These are phyloP conservation scores for Gastrophryne carolinensis DNA, from an alignment of 2,797 vertebrate species.

Conservation along the genomic window DNA sequence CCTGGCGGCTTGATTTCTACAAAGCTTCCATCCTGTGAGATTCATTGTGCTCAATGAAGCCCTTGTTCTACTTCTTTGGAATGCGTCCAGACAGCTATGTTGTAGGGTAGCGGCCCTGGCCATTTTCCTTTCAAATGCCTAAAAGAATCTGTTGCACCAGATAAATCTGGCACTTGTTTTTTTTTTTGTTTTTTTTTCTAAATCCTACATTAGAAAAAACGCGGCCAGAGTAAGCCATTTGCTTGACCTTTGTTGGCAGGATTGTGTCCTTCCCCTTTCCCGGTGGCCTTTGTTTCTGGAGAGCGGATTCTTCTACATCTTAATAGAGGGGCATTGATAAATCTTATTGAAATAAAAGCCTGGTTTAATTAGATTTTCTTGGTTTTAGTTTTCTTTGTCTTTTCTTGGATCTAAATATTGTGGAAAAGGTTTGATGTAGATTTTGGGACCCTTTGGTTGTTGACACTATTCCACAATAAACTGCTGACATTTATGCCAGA, in stretches of 20 bases:
- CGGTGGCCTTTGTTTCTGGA: background rate
- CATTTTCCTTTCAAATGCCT: slow-evolving; percentile 21
- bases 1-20: slow-evolving; percentile 9
- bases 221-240: background rate
- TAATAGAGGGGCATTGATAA: background rate
- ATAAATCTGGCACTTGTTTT: slow-evolving; percentile 12
- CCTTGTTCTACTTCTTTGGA: slow-evolving; percentile 20
- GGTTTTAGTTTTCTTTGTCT: background rate
- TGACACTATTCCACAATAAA: no score
- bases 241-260: background rate
- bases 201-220: background rate
- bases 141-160: slow-evolving; percentile 13
- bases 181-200: no score
- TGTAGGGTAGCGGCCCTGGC: background rate
- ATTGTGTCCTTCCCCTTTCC: background rate
- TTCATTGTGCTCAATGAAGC: slow-evolving; percentile 15
- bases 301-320: background rate
- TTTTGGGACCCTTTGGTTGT: no score
- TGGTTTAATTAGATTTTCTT: background rate
- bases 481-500: no score
- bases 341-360: background rate
- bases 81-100: slow-evolving; percentile 10
- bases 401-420: no score
- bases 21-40: slow-evolving; percentile 18
- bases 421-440: no score